Conservation (phyloP, 2,113 vertebrate genomes). For the Mustelus asterias region DNA sequence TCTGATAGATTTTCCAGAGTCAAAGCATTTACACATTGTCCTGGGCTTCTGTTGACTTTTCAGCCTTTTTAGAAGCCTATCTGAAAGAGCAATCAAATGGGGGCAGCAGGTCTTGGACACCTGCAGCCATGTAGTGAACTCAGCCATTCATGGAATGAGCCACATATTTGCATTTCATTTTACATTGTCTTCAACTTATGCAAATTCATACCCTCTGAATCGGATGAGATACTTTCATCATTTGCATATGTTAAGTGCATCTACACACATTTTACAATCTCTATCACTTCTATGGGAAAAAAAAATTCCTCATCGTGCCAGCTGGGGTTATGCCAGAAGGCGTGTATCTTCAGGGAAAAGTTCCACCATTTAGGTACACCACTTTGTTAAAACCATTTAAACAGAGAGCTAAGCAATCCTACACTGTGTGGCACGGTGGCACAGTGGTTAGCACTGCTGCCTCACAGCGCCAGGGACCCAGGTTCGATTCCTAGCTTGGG, state of each 20-base stretch:
- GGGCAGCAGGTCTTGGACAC: background rate
- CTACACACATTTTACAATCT: background rate
- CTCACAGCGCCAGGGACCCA: no score
- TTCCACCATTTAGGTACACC: background rate
- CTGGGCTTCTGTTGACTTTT: background rate
- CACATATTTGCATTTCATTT: background rate
- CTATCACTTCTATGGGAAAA: background rate
- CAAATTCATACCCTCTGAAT: background rate
- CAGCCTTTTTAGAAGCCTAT: background rate
- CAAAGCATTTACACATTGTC: background rate
- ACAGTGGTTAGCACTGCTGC: no score
- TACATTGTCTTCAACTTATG: background rate
- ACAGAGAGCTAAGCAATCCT: background rate
- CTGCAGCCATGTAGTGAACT: background rate
- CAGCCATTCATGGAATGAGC: background rate
- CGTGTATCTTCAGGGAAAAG: background rate
- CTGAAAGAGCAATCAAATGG: background rate
- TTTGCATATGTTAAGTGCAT: background rate
- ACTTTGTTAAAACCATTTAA: background rate
- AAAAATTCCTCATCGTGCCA: background rate
- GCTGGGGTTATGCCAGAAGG: background rate
- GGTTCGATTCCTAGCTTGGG: no score
- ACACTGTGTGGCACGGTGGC: background rate
- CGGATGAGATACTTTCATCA: background rate
- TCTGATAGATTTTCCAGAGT: background rate